Conservation (phyloP, 1,140 invertebrate genomes). For the Triops longicaudatus region DNA sequence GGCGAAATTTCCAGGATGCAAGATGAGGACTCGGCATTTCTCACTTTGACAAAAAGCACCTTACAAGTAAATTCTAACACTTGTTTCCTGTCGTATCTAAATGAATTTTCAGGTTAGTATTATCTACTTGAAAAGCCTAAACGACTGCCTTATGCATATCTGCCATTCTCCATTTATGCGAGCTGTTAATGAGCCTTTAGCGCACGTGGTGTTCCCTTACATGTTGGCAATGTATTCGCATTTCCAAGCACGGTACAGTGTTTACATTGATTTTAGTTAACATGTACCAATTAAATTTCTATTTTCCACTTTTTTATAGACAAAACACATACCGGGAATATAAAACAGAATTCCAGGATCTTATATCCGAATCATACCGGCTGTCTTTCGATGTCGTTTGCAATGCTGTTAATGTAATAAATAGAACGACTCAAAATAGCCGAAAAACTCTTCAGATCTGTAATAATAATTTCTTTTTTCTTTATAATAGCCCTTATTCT, state of each 20-base stretch:
- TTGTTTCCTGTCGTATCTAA: background rate
- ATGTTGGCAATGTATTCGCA: background rate
- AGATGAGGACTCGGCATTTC: background rate
- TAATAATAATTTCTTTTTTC: background rate
- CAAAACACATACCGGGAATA: background rate
- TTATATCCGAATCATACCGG: background rate
- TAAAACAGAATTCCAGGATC: background rate
- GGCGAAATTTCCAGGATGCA: background rate
- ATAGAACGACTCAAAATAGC: background rate
- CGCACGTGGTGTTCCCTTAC: background rate
- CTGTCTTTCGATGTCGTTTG: background rate
- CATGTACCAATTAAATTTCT: too few relatives aligned
- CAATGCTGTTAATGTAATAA: background rate
- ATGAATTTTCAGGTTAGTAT: background rate
- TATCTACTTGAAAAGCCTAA: background rate
- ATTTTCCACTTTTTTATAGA: too few relatives aligned
- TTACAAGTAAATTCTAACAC: background rate
- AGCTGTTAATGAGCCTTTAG: background rate
- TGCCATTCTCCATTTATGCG: background rate
- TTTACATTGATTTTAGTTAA: background rate
- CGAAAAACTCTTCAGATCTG: background rate
- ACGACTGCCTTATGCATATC: background rate
- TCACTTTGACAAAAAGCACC: background rate
- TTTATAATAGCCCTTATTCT: too few relatives aligned
- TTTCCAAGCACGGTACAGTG: background rate